These are phyloP conservation scores for Phania funesta DNA, from an alignment of 2,888 invertebrate species.

Conservation along the genomic window DNA sequence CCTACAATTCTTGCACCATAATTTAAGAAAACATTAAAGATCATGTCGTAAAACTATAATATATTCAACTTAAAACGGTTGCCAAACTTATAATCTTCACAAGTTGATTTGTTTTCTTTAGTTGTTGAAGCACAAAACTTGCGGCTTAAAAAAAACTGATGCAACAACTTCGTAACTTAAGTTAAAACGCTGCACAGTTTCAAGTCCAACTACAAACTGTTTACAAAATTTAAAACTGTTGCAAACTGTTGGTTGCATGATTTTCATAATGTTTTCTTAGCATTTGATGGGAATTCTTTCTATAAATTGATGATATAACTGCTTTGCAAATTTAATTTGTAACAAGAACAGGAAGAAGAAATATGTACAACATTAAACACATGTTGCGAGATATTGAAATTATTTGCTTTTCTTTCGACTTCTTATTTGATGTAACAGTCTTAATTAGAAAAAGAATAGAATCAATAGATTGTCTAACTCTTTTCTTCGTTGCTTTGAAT, in stretches of 20 bases:
- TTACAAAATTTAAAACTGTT: slow-evolving; percentile 19
- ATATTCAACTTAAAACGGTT: too few species aligned
- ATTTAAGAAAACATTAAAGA: too few species aligned
- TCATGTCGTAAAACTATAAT: too few species aligned
- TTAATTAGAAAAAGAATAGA: slow-evolving; percentile 8
- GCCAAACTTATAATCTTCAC: too few species aligned
- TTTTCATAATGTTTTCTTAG: background rate
- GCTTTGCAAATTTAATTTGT: slow-evolving; percentile 53
- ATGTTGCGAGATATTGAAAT: slow-evolving; percentile 36
- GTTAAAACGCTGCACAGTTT: slow-evolving; percentile 35
- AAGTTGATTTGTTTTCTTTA: too few species aligned
- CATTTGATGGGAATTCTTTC: slow-evolving; percentile 20
- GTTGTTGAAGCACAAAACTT: background rate
- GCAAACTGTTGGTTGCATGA: slow-evolving; percentile 8
- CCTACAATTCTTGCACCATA: too few species aligned
- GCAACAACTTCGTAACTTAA: background rate
- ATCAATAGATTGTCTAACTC: background rate
- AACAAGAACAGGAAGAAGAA: slow-evolving; percentile 42
- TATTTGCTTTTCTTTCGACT: background rate
- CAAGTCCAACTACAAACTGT: slow-evolving; percentile 15
- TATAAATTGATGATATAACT: slow-evolving; percentile 60
- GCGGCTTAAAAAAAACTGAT: background rate
- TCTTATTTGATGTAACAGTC: background rate
- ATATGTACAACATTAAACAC: slow-evolving; percentile 34
- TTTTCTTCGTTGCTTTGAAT: background rate